phyloP scores from a whole-genome alignment of 2,797 vertebrate genomes.

The Chloroceryle amazona region DNA sequence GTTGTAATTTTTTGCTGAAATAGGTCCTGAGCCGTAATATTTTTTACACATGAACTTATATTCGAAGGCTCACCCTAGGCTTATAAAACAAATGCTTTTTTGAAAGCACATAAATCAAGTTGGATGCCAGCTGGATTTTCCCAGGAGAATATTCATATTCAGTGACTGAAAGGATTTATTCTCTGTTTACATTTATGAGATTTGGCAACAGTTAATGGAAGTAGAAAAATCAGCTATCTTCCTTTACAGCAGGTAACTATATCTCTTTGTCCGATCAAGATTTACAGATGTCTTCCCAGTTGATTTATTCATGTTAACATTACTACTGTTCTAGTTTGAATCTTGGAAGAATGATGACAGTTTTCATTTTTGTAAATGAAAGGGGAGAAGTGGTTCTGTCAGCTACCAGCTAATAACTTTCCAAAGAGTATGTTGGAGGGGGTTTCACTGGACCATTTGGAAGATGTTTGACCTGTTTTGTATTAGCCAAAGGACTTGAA shows the following conservation, averaged over 20 bases:
- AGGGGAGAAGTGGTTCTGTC: constrained; percentile 13
- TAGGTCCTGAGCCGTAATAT: neutral
- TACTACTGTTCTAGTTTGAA: constrained; percentile 35
- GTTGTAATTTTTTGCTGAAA: neutral
- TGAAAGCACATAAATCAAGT: constrained; percentile 43
- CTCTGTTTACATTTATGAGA: constrained; percentile 63
- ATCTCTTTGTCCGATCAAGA: constrained; percentile 27
- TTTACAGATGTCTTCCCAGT: constrained; percentile 40
- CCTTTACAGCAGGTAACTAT: constrained; percentile 56
- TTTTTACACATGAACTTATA: constrained; percentile 35
- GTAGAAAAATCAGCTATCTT: constrained; percentile 55
- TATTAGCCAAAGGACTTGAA: neutral
- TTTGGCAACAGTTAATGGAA: constrained; percentile 53
- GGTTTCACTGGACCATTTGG: neutral
- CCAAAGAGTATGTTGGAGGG: neutral
- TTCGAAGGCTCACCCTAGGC: constrained; percentile 32
- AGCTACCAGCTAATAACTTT: constrained; percentile 42
- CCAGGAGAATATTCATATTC: constrained; percentile 48
- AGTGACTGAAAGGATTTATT: constrained; percentile 41
- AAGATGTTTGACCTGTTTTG: neutral
- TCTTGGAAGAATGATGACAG: constrained; percentile 12
- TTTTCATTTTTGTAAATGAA: constrained; percentile 33
- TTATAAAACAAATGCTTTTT: constrained; percentile 47
- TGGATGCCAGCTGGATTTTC: constrained; percentile 34
- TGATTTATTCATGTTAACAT: constrained; percentile 45